Evolutionary conservation across 2,797 vertebrate genomes (phyloP), one percentile per base, ranked within the genome.

Genomic region (Poeciliopsis turneri): DNA sequence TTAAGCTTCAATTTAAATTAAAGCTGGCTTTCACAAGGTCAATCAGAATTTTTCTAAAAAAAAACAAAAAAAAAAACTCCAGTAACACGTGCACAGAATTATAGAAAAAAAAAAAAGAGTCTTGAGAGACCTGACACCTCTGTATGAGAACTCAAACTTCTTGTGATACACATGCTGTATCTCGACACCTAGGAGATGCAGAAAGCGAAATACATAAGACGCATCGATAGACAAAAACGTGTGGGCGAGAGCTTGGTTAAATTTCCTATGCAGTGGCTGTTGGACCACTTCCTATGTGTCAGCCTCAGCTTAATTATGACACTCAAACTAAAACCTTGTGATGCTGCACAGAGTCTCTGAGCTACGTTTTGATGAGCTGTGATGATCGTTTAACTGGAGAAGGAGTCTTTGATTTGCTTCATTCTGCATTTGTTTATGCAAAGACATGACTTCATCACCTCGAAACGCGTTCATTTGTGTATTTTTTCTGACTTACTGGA

Each of bases 261-360:
- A 49, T 77, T 84, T 87, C 72, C 73, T 64, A 45, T 80, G 53
- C 77, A 59, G 10, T 71, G 2, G 10, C 69, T 82, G 78, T 74
- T 76, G 43, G 78, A 75, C 85, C 87, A 87, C 89, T 84, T 88
- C 82, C 78, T 10, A 72, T 80, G 41, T 80, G 28, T 83, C 76
- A 75, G 4, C 28, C 1, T 45, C 11, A 80, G 28, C 36, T 33
- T 47, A 61, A 10, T 12, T 0, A 1, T 46, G 6, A 18, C 0
- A 0, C 49, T 45, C 71, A 70, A 5, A 64, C 20, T 70, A 64
- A 83, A 64, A 33, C 11, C 2, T 7, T 74, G 11, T 66, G 30
- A 55, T 45, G 41, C 0, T 23, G 74, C 15, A 28, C 12, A 57
- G 25, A 57, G 41, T 36, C 1, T 73, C 20, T 76, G 45, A 51